Evolutionary conservation across 2,888 invertebrate genomes (phyloP), one percentile per base, ranked within the genome.

Genomic region (Drosophila meridiana): DNA sequence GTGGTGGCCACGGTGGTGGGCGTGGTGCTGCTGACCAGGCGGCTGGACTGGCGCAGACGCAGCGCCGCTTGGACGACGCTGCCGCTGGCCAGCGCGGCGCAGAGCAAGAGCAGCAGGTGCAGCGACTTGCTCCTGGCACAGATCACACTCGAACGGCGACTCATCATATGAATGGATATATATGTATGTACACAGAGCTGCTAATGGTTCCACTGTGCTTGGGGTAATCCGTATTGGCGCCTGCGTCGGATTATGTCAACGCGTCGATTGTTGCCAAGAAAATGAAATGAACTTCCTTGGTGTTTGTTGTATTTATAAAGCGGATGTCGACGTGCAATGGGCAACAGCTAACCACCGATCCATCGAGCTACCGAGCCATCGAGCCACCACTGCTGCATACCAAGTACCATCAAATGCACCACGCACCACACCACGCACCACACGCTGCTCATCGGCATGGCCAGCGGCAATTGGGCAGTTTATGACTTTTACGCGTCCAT

Each of bases 251-350:
- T 84, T 89, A 87, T 87, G 87, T 89, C 89, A 89, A 86, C 84
- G 84, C 82, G 79, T 76, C 87, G 83, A 80, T 82, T 73, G 90
- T 80, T 85, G 78, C 78, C 82, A 79, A 78, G 80, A 81, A 80
- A 92, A 92, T 92, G 90, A 91, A 91, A 90, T 90, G 83, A 90
- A 91, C 91, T 92, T 92, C 92, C 92, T 90, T 81, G 81, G 82
- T 82, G 70, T 80, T 83, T 91, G 90, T 82, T 92, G 92, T 92
- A 92, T 92, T 92, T 92, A 92, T 92, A 92, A 92, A 92, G 93
- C 92, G 89, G 87, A 90, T 87, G 80, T 88, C 84, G 60, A 52
- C 43, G 76, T 62, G 66, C 69, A 48, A 28, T 34, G 20, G 64
- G 40, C 63, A 70, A 57, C 61, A 45, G 64, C 60, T 58, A 65